phyloP scores from a whole-genome alignment of 2,888 invertebrate genomes.

The Panorpa germanica region DNA sequence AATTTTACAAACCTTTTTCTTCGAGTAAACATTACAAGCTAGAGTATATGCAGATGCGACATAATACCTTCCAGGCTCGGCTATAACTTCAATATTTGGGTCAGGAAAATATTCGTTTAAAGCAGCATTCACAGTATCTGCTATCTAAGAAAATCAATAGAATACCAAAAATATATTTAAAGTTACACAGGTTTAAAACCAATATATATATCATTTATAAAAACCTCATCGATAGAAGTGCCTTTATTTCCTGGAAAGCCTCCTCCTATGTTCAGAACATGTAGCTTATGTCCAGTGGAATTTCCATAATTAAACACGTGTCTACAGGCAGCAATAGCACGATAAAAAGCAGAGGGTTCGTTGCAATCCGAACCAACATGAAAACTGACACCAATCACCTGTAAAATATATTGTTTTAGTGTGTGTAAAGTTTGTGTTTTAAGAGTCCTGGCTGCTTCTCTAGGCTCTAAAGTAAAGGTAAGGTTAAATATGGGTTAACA shows the following conservation, averaged over 20 bases:
- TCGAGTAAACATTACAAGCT: conserved; percentile 72
- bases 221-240: conserved; percentile 49
- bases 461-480: no score
- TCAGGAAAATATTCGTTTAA: conserved; percentile 71
- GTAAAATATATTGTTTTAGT: no score
- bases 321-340: conserved; percentile 55
- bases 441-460: no score
- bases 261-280: conserved; percentile 74
- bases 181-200: no score
- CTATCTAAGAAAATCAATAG: no score
- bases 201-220: no score
- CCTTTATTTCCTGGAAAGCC: conserved; percentile 72
- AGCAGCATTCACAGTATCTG: conserved; percentile 58
- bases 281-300: conserved; percentile 54
- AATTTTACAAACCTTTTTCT: conserved; percentile 23
- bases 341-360: conserved; percentile 62
- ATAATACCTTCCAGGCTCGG: conserved; percentile 93
- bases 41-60: conserved; percentile 91
- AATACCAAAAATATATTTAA: no score
- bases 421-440: no score
- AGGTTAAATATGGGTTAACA: no score
- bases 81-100: conserved; percentile 59
- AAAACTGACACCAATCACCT: conserved; percentile 67
- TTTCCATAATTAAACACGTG: conserved; percentile 55
- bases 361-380: conserved; percentile 89